These are phyloP conservation scores for human DNA, from an alignment of 2,113 vertebrate genomes.

Conservation along the genomic window GRCh38 chr16:81938501-81939000, in stretches of 20 bases:
- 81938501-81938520: too few species aligned
- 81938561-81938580: background rate
- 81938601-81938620: background rate
- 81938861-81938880: conserved; percentile 94
- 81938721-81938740: background rate
- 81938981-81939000: rapidly evolving
- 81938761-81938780: rapidly evolving
- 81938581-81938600: background rate
- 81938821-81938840: conserved; percentile 93
- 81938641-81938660: rapidly evolving
- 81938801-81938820: conserved; percentile 96
- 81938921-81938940: conserved; percentile 77
- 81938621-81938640: rapidly evolving
- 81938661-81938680: background rate
- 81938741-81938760: rapidly evolving
- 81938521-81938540: rapidly evolving
- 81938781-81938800: conserved; percentile 77
- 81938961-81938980: rapidly evolving
- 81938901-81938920: conserved; percentile 93
- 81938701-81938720: background rate
- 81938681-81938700: background rate
- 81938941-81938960: background rate
- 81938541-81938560: background rate
- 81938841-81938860: conserved; percentile 96
- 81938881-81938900: conserved; percentile 93